Percentiles rank a stretch among this genome's conserved stretches.
Evolutionary conservation across 2,797 vertebrate genomes (phyloP).

Genomic region (Cynopterus sphinx): DNA sequence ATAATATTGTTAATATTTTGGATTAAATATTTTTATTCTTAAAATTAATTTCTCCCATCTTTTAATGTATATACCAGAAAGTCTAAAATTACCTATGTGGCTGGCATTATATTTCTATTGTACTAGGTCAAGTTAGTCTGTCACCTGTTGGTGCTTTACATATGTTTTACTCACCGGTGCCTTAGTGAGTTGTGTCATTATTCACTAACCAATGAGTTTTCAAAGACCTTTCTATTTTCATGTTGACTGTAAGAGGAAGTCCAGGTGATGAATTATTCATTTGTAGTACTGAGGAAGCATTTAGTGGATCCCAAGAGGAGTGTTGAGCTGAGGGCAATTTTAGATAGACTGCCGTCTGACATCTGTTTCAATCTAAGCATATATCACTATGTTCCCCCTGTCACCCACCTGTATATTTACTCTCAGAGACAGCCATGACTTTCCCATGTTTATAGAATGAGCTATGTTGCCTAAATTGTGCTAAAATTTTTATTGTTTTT

Average conservation of each 20-base stretch:
- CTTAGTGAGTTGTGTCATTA: conserved; percentile 72
- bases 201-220: conserved; percentile 79
- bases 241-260: conserved; percentile 67
- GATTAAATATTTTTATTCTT: conserved; percentile 7
- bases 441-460: background rate
- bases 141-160: background rate
- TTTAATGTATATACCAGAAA: background rate
- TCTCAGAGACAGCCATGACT: background rate
- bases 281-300: conserved; percentile 89
- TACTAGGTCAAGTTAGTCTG: background rate
- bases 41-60: background rate
- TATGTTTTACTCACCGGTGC: conserved; percentile 67
- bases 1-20: background rate
- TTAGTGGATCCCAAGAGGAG: conserved; percentile 87
- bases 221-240: conserved; percentile 75
- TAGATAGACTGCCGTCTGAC: conserved; percentile 56
- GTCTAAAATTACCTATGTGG: background rate
- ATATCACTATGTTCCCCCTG: background rate
- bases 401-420: background rate
- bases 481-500: background rate
- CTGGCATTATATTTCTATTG: background rate
- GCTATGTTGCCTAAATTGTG: background rate
- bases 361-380: conserved; percentile 53
- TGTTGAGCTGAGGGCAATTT: conserved; percentile 82
- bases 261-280: conserved; percentile 91